A percentile compares a stretch with the other conserved stretches of the same genome.
phyloP scores from a whole-genome alignment of 2,797 vertebrate species.

The Zonotrichia albicollis region DNA sequence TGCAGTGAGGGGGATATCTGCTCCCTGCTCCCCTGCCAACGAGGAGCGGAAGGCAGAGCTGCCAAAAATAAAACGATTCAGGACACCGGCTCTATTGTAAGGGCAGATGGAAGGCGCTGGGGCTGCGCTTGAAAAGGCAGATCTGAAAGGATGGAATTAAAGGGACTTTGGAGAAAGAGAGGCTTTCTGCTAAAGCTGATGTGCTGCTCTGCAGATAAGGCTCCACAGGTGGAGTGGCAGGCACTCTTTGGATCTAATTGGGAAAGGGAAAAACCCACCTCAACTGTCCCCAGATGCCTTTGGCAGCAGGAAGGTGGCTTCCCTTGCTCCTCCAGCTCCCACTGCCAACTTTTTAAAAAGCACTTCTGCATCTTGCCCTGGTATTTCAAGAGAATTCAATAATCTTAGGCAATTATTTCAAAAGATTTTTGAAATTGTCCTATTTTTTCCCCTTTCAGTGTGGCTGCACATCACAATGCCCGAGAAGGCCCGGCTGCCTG shows the following conservation, averaged over 20 bases:
- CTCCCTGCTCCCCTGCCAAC: background rate
- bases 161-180: background rate
- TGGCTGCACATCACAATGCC: background rate
- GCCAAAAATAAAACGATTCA: background rate
- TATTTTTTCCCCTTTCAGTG: background rate
- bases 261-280: background rate
- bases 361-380: background rate
- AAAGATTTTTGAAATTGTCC: background rate
- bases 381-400: background rate
- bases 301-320: background rate
- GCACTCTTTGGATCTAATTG: background rate
- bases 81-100: background rate
- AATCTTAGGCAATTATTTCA: background rate
- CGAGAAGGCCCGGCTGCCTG: background rate
- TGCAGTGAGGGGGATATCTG: background rate
- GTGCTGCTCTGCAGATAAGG: conserved; percentile 1
- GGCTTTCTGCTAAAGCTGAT: background rate
- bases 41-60: background rate
- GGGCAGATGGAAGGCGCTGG: background rate
- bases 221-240: background rate
- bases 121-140: background rate
- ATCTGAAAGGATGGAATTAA: conserved; percentile 24
- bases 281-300: background rate
- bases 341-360: background rate
- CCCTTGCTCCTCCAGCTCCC: background rate